Evolutionary conservation across 2,113 vertebrate genomes (phyloP).

Genomic region (Ondatra zibethicus): DNA sequence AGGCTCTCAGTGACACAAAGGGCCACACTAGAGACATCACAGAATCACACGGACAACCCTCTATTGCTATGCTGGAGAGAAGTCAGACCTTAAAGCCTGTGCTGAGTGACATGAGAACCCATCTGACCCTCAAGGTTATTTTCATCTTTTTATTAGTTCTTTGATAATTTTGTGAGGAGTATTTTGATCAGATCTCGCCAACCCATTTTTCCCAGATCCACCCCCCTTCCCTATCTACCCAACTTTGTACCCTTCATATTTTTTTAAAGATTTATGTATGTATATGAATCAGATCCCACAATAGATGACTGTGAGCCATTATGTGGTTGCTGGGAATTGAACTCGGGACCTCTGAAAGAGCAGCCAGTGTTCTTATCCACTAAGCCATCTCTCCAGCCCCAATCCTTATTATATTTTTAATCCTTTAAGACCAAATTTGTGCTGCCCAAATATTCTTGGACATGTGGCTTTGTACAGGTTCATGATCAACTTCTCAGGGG

Average conservation of each 20-base stretch:
- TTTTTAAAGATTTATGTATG: background rate
- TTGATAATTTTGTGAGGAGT: background rate
- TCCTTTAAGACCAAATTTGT: background rate
- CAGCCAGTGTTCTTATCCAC: too few species aligned
- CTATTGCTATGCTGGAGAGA: background rate
- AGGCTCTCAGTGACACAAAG: background rate
- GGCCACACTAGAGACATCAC: background rate
- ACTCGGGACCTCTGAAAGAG: too few species aligned
- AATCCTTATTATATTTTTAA: background rate
- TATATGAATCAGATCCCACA: too few species aligned
- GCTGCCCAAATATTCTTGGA: background rate
- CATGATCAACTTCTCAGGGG: too few species aligned
- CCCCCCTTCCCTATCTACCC: background rate
- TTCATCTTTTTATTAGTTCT: background rate
- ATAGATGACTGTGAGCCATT: too few species aligned
- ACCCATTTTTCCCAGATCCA: background rate
- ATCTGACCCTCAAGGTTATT: background rate
- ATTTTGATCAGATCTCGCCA: background rate
- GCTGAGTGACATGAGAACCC: background rate
- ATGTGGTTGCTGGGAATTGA: too few species aligned
- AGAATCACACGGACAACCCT: background rate
- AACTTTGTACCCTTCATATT: background rate
- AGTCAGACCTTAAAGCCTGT: background rate
- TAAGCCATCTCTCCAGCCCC: too few species aligned
- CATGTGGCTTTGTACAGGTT: background rate